phyloP scores from a whole-genome alignment of 2,888 invertebrate genomes.

The Cephalotes varians region DNA sequence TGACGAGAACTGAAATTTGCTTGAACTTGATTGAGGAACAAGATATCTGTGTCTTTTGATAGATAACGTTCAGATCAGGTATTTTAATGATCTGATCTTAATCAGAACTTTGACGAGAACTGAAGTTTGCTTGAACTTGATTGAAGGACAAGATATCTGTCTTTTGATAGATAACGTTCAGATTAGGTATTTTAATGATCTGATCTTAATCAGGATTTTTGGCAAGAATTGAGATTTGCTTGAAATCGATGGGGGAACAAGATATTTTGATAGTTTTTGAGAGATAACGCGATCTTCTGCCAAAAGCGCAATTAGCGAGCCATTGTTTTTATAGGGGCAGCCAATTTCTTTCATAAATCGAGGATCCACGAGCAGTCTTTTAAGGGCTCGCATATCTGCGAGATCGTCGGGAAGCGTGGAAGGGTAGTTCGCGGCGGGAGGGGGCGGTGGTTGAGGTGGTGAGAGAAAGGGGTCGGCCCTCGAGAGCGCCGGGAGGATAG shows the following conservation, averaged over 20 bases:
- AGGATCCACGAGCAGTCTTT: conserved; percentile 51
- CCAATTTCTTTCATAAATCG: conserved; percentile 47
- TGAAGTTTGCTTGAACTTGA: background rate
- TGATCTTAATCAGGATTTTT: background rate
- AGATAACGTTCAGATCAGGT: background rate
- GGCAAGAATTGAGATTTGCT: background rate
- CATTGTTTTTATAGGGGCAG: conserved; percentile 14
- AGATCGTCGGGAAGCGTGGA: conserved; percentile 45
- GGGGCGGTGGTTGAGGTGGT: conserved; percentile 57
- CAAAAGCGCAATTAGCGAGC: conserved; percentile 18
- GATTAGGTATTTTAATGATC: background rate
- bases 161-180: background rate
- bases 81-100: background rate
- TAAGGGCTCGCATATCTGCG: conserved; percentile 55
- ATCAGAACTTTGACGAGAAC: background rate
- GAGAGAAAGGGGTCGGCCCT: conserved; percentile 42
- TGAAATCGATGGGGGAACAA: background rate
- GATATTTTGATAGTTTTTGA: background rate
- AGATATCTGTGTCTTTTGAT: background rate
- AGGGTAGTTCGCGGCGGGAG: conserved; percentile 38
- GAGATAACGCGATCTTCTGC: background rate
- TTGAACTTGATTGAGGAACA: background rate
- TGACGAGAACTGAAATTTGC: background rate
- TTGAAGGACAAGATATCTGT: background rate
- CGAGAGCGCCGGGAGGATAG: conserved; percentile 48